These are phyloP conservation scores for Abrostola triplasia DNA, from an alignment of 2,888 invertebrate genomes.

Conservation along the genomic window DNA sequence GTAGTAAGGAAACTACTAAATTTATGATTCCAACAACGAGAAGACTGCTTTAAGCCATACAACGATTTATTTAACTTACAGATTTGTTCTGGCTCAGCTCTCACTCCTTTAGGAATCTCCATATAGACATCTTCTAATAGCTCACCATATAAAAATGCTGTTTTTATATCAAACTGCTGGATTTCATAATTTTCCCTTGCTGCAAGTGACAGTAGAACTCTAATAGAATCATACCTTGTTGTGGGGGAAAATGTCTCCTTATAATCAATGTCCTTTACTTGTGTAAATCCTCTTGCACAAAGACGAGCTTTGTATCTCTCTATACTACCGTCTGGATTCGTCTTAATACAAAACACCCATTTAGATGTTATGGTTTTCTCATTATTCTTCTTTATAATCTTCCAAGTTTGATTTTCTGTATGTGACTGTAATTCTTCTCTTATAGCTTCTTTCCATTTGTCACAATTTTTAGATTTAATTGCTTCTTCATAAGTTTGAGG, in stretches of 20 bases:
- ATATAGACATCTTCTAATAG: constrained; percentile 2
- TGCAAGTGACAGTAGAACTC: constrained; percentile 1
- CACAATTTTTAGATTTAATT: constrained; percentile 31
- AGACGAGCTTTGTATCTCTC: constrained; percentile 13
- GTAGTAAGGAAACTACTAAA: constrained; percentile 40
- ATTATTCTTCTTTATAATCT: constrained; percentile 20
- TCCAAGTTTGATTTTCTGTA: constrained; percentile 52
- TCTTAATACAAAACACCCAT: constrained; percentile 54
- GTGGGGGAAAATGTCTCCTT: too few relatives aligned
- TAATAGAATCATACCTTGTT: too few relatives aligned
- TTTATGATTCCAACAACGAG: constrained; percentile 51
- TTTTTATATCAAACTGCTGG: too few relatives aligned
- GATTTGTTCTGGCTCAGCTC: constrained; percentile 8
- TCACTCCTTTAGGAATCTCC: neutral
- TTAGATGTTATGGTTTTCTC: constrained; percentile 48
- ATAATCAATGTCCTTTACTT: constrained; percentile 3
- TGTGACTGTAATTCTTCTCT: constrained; percentile 46
- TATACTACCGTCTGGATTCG: constrained; percentile 24
- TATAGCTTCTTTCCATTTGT: constrained; percentile 49
- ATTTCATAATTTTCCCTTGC: neutral
- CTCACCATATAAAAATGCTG: constrained; percentile 1
- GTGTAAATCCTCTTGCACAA: constrained; percentile 22
- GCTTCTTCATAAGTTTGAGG: constrained; percentile 53
- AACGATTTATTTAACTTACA: constrained; percentile 50
- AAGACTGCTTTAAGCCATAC: constrained; percentile 53